phyloP scores from a whole-genome alignment of 2,113 vertebrate genomes.

The Phylloscopus whistleri region DNA sequence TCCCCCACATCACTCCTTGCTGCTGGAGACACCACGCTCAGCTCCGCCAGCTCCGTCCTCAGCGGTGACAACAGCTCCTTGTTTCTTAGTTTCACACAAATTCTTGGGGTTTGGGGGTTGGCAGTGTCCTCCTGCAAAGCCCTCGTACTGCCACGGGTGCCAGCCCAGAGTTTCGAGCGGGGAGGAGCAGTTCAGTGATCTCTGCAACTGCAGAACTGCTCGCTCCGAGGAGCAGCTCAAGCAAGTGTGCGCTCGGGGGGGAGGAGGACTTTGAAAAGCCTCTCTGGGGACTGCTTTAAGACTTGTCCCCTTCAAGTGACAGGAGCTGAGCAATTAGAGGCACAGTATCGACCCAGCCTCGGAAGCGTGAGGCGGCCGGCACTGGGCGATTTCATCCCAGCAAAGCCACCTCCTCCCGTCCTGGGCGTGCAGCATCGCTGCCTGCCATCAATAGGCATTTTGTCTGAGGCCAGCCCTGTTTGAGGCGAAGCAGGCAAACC shows the following conservation, averaged over 20 bases:
- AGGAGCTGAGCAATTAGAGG: background rate
- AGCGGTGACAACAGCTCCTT: background rate
- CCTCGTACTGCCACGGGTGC: rapidly evolving
- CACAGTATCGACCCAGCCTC: background rate
- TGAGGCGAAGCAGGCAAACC: background rate
- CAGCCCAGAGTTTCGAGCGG: background rate
- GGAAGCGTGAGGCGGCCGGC: background rate
- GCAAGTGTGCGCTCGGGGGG: background rate
- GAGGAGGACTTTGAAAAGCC: background rate
- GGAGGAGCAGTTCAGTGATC: background rate
- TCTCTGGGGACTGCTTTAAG: background rate
- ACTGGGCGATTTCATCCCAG: background rate
- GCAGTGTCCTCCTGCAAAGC: background rate
- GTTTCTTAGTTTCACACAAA: background rate
- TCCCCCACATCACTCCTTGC: background rate
- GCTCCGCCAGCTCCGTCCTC: background rate
- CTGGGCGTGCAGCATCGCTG: background rate
- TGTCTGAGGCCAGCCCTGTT: background rate
- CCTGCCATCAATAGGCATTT: background rate
- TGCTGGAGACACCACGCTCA: background rate
- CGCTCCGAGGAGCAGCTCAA: background rate
- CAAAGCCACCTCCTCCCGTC: background rate
- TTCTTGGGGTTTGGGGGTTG: background rate
- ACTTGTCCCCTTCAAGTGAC: background rate
- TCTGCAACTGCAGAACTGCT: background rate